These are phyloP conservation scores for Passerculus sandwichensis DNA, from an alignment of 2,797 vertebrate species.

Conservation along the genomic window DNA sequence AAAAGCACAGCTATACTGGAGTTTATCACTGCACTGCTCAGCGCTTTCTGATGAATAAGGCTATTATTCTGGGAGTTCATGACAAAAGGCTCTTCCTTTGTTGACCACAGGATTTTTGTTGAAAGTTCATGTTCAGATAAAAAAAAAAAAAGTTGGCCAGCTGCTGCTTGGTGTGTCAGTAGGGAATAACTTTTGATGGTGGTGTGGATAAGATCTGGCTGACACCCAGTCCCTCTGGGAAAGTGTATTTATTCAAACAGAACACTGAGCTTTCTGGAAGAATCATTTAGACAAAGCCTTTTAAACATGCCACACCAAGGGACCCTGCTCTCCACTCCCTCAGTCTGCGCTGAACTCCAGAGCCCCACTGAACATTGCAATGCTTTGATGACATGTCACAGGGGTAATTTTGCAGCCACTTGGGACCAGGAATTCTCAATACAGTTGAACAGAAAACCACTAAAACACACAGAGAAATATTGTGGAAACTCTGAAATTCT, in stretches of 20 bases:
- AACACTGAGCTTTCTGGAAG: slow-evolving; percentile 5
- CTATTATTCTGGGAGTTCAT: slow-evolving; percentile 26
- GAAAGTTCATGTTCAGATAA: background rate
- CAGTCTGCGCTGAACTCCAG: background rate
- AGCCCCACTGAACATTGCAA: background rate
- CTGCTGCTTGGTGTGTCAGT: background rate
- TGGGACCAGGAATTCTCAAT: background rate
- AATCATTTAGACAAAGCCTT: background rate
- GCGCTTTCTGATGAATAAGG: background rate
- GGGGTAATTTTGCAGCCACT: background rate
- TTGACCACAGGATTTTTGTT: background rate
- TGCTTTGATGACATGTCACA: background rate
- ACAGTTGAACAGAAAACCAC: background rate
- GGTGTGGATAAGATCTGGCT: slow-evolving; percentile 3
- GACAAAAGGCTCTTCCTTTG: slow-evolving; percentile 31
- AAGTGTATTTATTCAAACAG: slow-evolving; percentile 20
- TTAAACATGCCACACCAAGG: background rate
- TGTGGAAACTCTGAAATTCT: background rate
- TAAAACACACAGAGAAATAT: background rate
- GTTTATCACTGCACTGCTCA: background rate
- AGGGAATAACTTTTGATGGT: slow-evolving; percentile 39
- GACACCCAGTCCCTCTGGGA: slow-evolving; percentile 24
- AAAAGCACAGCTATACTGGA: background rate
- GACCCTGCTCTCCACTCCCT: background rate
- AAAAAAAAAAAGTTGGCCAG: background rate